Evolutionary conservation across 2,888 invertebrate genomes (phyloP).

Genomic region (Microctonus hyperodae): DNA sequence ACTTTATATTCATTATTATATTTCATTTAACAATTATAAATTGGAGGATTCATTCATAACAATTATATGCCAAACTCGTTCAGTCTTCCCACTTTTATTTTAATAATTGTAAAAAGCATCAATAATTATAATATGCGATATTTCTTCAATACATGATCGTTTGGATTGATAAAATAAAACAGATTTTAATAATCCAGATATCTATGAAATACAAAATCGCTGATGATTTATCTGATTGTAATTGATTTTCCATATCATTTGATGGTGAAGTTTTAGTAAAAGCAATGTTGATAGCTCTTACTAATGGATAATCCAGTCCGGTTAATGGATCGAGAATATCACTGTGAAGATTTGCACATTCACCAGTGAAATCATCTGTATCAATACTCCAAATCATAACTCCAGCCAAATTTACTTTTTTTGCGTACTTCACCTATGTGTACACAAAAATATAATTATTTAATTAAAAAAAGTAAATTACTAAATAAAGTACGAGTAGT

Average conservation of each 20-base stretch:
- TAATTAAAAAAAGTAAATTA: conserved; percentile 7
- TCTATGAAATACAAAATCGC: background rate
- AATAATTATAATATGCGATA: background rate
- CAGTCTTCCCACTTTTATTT: background rate
- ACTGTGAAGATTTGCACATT: conserved; percentile 64
- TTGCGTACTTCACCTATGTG: conserved; percentile 46
- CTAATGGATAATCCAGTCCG: conserved; percentile 71
- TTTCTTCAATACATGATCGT: too few relatives aligned
- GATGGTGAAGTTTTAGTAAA: conserved; percentile 50
- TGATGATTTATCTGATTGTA: background rate
- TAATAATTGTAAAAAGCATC: background rate
- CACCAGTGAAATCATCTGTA: conserved; percentile 84
- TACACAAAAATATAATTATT: conserved; percentile 10
- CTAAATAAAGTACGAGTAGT: too few relatives aligned
- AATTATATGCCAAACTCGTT: background rate
- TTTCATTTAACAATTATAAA: too few relatives aligned
- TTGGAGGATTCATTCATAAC: too few relatives aligned
- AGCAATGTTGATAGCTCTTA: conserved; percentile 76
- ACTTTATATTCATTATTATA: too few relatives aligned
- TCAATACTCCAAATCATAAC: conserved; percentile 91
- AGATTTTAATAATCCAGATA: background rate
- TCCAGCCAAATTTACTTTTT: conserved; percentile 69
- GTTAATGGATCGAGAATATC: conserved; percentile 39
- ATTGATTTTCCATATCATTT: background rate
- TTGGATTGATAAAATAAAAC: background rate